Base-by-base conservation (phyloP, 2,888 invertebrate genomes). In the Hofmannophila pseudospretella region DNA sequence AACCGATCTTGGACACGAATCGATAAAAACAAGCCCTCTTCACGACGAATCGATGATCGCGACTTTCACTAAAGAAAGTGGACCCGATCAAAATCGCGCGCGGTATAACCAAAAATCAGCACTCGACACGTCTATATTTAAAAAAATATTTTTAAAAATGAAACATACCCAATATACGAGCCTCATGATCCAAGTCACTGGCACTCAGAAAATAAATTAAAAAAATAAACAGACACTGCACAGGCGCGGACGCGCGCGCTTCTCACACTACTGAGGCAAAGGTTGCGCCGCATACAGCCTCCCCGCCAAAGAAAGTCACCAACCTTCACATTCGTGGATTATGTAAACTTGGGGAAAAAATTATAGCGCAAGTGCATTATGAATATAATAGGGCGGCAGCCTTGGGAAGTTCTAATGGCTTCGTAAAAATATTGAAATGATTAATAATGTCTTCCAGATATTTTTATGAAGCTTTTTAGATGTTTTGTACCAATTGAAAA, bases 311-410 rank as follows among this genome's bases (percentile, higher is more conserved):
- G 74, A 76, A 77, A 78, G 71, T 69, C 51, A 55, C 54, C 67
- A 76, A 73, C 81, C 81, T 84, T 82, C 81, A 80, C 81, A 76
- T 78, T 77, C 58, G 61, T 47, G 54, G 66, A 71, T 82, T 81
- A 82, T 82, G 84, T 84, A 82, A 82, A 72, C 60, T 59, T 61
- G 49, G 63, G 60, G 53, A 54, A 54, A 54, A 54, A 44, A 45
- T 35, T 64, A 63, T 65, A 67, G 54, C 67, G 68, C 73, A 71
- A 74, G 76, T 76, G 77, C 66, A 75, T 67, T 74, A 72, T 67
- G 67, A 58, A 41, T 56, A 53, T 65, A 57, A 60, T 35, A 9
- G 35, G 22, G 20, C 14, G 14, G 22, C 3, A 4, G 11, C 11
- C 22, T 11, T 11, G 22, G 12, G 22, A 32, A 5, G 20, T 11